These are phyloP conservation scores for Drosophila repletoides DNA, from an alignment of 1,140 invertebrate species.

Conservation along the genomic window DNA sequence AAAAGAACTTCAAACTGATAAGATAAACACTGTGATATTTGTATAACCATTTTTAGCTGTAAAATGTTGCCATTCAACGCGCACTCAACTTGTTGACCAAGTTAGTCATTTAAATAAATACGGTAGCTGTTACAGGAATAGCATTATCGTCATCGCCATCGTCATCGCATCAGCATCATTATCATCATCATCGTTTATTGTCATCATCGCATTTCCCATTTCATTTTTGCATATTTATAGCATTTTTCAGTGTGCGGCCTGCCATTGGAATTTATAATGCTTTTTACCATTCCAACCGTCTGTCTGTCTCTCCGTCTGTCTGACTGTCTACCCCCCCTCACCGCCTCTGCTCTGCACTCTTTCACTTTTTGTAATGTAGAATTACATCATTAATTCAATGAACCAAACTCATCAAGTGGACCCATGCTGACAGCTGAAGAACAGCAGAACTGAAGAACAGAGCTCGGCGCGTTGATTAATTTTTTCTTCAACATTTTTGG, in stretches of 20 bases:
- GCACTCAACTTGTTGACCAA: slow-evolving; percentile 30
- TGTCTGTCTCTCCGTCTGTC: not conserved
- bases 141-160: not conserved
- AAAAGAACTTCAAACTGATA: slow-evolving; percentile 29
- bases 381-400: slow-evolving; percentile 52
- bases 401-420: slow-evolving; percentile 44
- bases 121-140: slow-evolving; percentile 1
- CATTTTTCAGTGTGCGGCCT: slow-evolving; percentile 11
- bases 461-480: slow-evolving; percentile 28
- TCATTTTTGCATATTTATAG: slow-evolving; percentile 50
- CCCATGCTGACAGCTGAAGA: slow-evolving; percentile 41
- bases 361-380: not conserved
- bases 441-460: not conserved
- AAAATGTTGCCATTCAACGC: not conserved
- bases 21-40: slow-evolving; percentile 32
- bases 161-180: not conserved
- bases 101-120: slow-evolving; percentile 37
- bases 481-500: slow-evolving; percentile 22
- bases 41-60: not conserved
- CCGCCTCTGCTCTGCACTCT: not conserved
- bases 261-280: slow-evolving; percentile 33
- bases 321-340: not conserved
- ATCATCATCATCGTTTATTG: not conserved
- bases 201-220: slow-evolving; percentile 2
- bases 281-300: not conserved